Evolutionary conservation across 2,888 invertebrate species (phyloP).

Genomic region (Drosophila differens): DNA sequence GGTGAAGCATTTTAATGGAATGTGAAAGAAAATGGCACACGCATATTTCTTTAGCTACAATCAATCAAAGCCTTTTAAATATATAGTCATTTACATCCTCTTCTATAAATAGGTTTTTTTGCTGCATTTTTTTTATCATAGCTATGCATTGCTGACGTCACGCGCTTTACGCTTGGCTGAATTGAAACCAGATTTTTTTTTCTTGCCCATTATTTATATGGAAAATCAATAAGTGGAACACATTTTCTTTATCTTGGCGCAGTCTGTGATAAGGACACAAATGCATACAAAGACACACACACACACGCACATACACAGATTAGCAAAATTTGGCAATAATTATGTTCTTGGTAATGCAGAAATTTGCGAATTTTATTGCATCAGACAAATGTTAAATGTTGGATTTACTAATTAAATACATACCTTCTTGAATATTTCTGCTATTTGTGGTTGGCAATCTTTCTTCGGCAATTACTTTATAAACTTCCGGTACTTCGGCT

Average conservation of each 20-base stretch:
- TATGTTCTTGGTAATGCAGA: background rate
- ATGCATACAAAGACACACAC: background rate
- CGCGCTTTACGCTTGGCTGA: background rate
- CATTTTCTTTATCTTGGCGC: conserved; percentile 32
- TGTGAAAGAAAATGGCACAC: background rate
- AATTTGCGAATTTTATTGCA: conserved; percentile 45
- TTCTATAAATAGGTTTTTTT: background rate
- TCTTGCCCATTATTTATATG: background rate
- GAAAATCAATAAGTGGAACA: conserved; percentile 58
- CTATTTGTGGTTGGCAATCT: conserved; percentile 31
- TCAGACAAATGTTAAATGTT: conserved; percentile 41
- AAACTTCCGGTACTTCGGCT: conserved; percentile 56
- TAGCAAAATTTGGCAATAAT: background rate
- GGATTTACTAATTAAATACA: conserved; percentile 25
- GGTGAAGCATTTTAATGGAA: conserved; percentile 2
- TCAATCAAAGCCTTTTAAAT: background rate
- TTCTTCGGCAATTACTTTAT: conserved; percentile 76
- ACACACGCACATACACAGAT: conserved; percentile 10
- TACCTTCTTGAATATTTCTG: conserved; percentile 48
- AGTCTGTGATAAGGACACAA: conserved; percentile 43
- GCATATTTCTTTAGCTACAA: conserved; percentile 3
- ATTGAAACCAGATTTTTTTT: conserved; percentile 23
- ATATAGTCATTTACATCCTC: background rate
- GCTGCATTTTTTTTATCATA: conserved; percentile 8
- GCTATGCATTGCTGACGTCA: conserved; percentile 50